These are phyloP conservation scores for Mastomys natalensis DNA, from an alignment of 2,113 vertebrate species.

Conservation along the genomic window DNA sequence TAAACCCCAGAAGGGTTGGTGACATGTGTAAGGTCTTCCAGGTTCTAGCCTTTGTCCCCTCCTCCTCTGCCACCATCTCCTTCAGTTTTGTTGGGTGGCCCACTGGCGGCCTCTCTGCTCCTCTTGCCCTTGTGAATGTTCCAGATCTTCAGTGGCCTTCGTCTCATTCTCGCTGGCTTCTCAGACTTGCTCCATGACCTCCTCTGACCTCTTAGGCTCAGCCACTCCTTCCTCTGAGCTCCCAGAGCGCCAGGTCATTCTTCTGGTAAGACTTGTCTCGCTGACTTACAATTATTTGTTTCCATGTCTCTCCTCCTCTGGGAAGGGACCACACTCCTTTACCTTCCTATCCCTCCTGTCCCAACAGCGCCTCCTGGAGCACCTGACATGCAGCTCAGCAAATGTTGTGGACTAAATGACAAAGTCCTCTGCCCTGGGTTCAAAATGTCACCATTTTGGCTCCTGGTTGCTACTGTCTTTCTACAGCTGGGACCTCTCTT, in stretches of 20 bases:
- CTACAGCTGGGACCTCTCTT: constrained; percentile 73
- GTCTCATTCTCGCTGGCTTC: neutral
- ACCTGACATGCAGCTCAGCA: neutral
- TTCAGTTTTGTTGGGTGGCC: accelerated
- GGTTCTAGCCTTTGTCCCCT: neutral
- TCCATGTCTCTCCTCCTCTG: neutral
- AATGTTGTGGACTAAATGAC: neutral
- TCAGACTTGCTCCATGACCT: constrained; percentile 7
- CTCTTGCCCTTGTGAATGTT: neutral
- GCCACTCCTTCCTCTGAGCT: constrained; percentile 46
- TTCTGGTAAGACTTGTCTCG: constrained; percentile 62
- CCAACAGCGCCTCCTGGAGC: neutral
- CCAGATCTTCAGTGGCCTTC: neutral
- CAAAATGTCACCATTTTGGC: neutral
- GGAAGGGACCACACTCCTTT: neutral
- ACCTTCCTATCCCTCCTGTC: neutral
- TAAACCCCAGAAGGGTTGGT: too few species aligned
- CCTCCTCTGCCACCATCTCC: neutral
- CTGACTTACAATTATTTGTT: constrained; percentile 69
- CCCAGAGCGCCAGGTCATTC: constrained; percentile 27
- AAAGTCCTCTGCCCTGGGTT: neutral
- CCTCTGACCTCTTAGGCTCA: constrained; percentile 56
- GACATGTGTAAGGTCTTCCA: accelerated
- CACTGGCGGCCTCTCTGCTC: accelerated
- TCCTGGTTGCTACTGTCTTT: neutral